Base-by-base conservation (phyloP, 2,797 vertebrate genomes). In the Sphenopsis melanotis region DNA sequence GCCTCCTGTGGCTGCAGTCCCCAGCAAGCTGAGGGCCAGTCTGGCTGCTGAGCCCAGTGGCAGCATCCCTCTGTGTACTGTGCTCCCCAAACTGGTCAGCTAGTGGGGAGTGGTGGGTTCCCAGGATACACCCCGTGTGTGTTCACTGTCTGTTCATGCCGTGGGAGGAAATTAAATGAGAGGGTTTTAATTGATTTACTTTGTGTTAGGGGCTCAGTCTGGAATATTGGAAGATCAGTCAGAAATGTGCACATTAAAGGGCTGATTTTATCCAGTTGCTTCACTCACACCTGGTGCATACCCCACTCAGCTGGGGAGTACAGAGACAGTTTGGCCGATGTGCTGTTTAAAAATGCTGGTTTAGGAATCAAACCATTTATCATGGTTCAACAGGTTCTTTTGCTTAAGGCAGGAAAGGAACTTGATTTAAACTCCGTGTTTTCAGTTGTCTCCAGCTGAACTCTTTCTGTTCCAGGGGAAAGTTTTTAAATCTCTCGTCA, bases 41-140 rank as follows among this genome's bases (percentile, higher is more conserved):
- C 97, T 99, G 97, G 98, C 99, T 68, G 97, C 98, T 10, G 99
- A 99, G 78, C 93, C 98, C 85, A 98, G 94, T 55, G 98, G 99
- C 85, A 94, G 95, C 95, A 98, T 99, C 97, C 98, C 99, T 83
- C 98, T 99, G 93, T 99, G 99, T 88, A 99, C 99, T 69, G 99
- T 99, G 94, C 98, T 99, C 65, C 99, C 99, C 65, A 99, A 99
- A 97, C 98, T 99, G 72, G 99, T 99, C 97, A 99, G 99, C 90
- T 99, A 99, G 76, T 91, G 80, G 84, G 87, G 52, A 72, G 22
- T 2, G 32, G 0, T 26, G 57, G 60, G 20, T 56, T 72, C 53
- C 85, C 89, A 59, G 90, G 85, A 32, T 11, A 13, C 80, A 34
- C 30, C 82, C 75, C 49, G 81, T 78, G 81, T 69, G 76, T 97